A percentile compares a stretch with the other conserved stretches of the same genome.
phyloP scores from a whole-genome alignment of 2,888 invertebrate genomes.

The Philhelius pedissequus region DNA sequence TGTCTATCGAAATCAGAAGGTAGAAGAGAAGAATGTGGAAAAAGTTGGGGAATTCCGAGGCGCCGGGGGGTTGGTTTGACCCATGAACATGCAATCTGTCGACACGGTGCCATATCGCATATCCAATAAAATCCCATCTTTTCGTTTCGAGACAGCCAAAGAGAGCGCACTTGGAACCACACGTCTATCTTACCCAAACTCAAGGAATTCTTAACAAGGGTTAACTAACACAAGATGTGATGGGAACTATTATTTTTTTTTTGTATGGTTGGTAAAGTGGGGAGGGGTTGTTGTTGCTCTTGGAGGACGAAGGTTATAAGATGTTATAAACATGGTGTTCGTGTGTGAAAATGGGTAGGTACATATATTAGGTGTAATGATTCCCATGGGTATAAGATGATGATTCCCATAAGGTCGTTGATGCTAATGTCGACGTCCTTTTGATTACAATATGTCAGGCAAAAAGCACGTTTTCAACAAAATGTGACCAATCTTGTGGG shows the following conservation, averaged over 20 bases:
- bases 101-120: conserved; percentile 23
- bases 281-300: not conserved
- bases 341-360: conserved; percentile 9
- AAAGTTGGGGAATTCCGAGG: too few species aligned
- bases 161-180: not conserved
- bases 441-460: not conserved
- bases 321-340: conserved; percentile 8
- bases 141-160: not conserved
- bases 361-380: conserved; percentile 10
- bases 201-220: conserved; percentile 7
- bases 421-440: not conserved
- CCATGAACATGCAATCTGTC: conserved; percentile 31
- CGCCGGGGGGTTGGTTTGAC: not conserved
- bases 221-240: not conserved
- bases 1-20: conserved; percentile 40
- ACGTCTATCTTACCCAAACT: conserved; percentile 1
- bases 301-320: conserved; percentile 4
- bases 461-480: not conserved
- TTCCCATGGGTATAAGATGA: conserved; percentile 6
- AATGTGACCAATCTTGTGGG: not conserved
- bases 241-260: conserved; percentile 10
- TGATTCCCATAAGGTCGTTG: not conserved
- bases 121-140: conserved; percentile 34
- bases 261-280: not conserved
- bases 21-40: not conserved